Conservation (phyloP, 2,888 invertebrate genomes). For the Agrypnus murinus region DNA sequence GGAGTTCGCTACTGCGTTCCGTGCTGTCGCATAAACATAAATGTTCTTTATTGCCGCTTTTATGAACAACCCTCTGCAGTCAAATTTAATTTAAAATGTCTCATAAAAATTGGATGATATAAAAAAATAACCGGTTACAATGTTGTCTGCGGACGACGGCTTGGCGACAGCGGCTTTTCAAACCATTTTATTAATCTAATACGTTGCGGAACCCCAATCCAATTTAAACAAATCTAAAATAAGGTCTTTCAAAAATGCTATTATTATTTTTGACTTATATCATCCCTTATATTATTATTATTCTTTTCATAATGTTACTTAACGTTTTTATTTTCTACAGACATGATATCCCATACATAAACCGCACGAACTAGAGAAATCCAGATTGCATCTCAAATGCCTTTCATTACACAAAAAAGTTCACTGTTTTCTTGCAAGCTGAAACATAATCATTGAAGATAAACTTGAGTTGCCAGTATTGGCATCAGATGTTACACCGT, state of each 20-base stretch:
- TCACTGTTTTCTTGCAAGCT: no score
- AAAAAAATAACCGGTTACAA: conserved; percentile 52
- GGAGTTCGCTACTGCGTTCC: conserved; percentile 60
- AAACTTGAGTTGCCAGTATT: no score
- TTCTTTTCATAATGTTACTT: not conserved
- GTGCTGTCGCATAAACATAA: conserved; percentile 66
- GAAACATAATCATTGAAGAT: no score
- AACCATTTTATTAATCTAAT: conserved; percentile 37
- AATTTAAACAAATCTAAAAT: conserved; percentile 22
- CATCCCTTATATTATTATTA: not conserved
- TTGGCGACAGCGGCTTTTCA: conserved; percentile 42
- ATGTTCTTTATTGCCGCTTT: conserved; percentile 66
- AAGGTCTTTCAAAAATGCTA: not conserved
- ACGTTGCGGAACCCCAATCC: conserved; percentile 40
- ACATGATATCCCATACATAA: no score
- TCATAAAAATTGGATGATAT: conserved; percentile 65
- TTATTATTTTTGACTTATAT: conserved; percentile 1
- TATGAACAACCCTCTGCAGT: conserved; percentile 67
- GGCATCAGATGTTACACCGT: no score
- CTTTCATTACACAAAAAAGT: no score
- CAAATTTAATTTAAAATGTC: conserved; percentile 68
- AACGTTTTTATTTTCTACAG: no score
- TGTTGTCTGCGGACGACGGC: conserved; percentile 46
- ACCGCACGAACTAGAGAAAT: no score
- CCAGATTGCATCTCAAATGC: no score